Percentiles rank a stretch among this genome's conserved stretches.
phyloP scores from a whole-genome alignment of 1,140 invertebrate genomes.

The Magallana angulata region DNA sequence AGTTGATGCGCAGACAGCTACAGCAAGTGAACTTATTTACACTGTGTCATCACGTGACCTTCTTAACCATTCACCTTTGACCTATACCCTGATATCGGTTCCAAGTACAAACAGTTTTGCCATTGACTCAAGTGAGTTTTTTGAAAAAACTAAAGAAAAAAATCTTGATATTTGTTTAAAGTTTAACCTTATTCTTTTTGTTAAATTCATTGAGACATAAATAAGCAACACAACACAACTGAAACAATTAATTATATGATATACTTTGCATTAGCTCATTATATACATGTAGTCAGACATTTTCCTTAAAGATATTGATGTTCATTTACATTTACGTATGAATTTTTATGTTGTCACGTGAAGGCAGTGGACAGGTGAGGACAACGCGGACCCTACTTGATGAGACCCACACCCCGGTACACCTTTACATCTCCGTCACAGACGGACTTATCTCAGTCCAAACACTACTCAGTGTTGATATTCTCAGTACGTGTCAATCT shows the following conservation, averaged over 20 bases:
- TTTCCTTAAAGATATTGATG: too few relatives aligned
- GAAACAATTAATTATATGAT: too few relatives aligned
- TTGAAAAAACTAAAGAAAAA: too few relatives aligned
- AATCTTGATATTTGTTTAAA: too few relatives aligned
- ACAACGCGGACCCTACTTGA: slow-evolving; percentile 14
- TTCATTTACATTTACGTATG: too few relatives aligned
- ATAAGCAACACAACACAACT: too few relatives aligned
- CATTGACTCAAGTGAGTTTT: slow-evolving; percentile 11
- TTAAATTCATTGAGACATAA: too few relatives aligned
- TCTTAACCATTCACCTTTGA: slow-evolving; percentile 14
- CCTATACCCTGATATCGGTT: not conserved
- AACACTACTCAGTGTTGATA: slow-evolving; percentile 11
- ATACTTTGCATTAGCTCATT: too few relatives aligned
- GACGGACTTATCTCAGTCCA: slow-evolving; percentile 43
- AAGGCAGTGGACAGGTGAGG: slow-evolving; percentile 44
- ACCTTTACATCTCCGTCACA: slow-evolving; percentile 47
- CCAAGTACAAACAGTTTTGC: slow-evolving; percentile 34
- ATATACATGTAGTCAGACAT: too few relatives aligned
- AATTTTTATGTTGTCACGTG: not conserved
- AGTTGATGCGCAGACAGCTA: slow-evolving; percentile 23
- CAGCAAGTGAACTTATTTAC: not conserved
- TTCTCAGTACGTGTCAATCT: slow-evolving; percentile 43
- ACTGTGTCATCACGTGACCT: slow-evolving; percentile 19
- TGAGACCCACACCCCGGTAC: slow-evolving; percentile 34
- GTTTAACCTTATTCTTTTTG: too few relatives aligned